Evolutionary conservation across 2,888 invertebrate genomes (phyloP), one percentile per base, ranked within the genome.

Genomic region (Subacronicta megacephala): DNA sequence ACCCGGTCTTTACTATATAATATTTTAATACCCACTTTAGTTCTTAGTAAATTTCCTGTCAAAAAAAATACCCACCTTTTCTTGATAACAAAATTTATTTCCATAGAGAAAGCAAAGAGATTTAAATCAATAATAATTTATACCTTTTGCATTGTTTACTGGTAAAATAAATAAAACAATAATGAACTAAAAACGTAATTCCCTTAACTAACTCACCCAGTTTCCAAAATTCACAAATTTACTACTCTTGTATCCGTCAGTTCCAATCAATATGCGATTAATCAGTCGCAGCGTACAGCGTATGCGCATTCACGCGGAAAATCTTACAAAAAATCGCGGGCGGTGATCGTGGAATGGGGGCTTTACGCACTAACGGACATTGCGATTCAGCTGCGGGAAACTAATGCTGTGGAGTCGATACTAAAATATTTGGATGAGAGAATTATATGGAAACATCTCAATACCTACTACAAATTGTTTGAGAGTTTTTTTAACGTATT

Each of bases 241-340:
- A 41, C 41, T 23, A 54, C 82, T 80, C 65, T 72, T 72, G 61
- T 60, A 61, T 51, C 53, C 65, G 85, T 88, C 88, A 77, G 77
- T 72, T 78, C 78, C 90, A 92, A 93, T 93, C 93, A 92, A 93
- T 92, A 91, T 87, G 89, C 91, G 91, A 93, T 93, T 93, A 93
- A 93, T 93, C 93, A 93, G 89, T 80, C 76, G 83, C 90, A 90
- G 87, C 74, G 82, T 82, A 83, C 63, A 54, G 88, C 90, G 90
- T 89, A 77, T 61, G 87, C 92, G 92, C 92, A 90, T 70, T 84
- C 88, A 82, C 84, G 88, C 85, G 91, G 90, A 92, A 93, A 93
- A 92, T 93, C 93, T 93, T 93, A 90, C 93, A 93, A 93, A 93
- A 93, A 93, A 93, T 89, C 86, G 87, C 85, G 82, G 81, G 81